Base-by-base conservation (phyloP, 2,113 vertebrate species). In the Pleuronectes platessa region DNA sequence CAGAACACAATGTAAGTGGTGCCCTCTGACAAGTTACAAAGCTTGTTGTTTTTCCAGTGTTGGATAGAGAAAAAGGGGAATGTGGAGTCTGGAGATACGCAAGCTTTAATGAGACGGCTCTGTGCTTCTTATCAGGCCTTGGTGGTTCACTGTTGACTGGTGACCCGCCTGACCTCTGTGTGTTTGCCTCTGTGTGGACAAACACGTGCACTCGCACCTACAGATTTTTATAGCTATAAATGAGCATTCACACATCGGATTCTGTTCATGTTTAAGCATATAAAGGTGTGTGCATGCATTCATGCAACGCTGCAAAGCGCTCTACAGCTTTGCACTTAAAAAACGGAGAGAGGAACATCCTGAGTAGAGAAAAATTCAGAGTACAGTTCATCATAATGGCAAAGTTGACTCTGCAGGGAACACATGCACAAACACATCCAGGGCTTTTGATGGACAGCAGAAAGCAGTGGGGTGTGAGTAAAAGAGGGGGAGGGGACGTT, bases 61-160 rank as follows among this genome's bases (percentile, higher is more conserved):
- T 66, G 40, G 51, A 77, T 74, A 35, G 31, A 65, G 73, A 54
- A 73, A 82, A 74, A 61, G 54, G 27, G 64, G 53, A 81, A 68
- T 3, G 31, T 7, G 20, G 42, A 74, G 61, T 37, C 74, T 76
- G 71, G 76, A 81, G 71, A 59, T 59, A 20, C 40, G 59, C 82
- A 74, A 76, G 61, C 55, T 59, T 78, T 89, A 90, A 88, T 81
- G 74, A 89, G 78, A 74, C 8, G 55, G 45, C 59, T 81, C 20
- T 61, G 53, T 62, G 47, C 62, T 61, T 81, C 70, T 84, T 75
- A 78, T 69, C 3, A 9, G 61, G 42, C 45, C 26, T 37, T 9
- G 58, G 63, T 76, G 65, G 53, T 68, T 78, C 71, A 26, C 58
- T 77, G 61, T 58, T 65, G 18, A 0, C 27, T 31, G 31, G 65